Percentiles rank a stretch among this genome's conserved stretches.
Evolutionary conservation across 2,113 vertebrate species (phyloP).

Genomic region (Psittacus erithacus): DNA sequence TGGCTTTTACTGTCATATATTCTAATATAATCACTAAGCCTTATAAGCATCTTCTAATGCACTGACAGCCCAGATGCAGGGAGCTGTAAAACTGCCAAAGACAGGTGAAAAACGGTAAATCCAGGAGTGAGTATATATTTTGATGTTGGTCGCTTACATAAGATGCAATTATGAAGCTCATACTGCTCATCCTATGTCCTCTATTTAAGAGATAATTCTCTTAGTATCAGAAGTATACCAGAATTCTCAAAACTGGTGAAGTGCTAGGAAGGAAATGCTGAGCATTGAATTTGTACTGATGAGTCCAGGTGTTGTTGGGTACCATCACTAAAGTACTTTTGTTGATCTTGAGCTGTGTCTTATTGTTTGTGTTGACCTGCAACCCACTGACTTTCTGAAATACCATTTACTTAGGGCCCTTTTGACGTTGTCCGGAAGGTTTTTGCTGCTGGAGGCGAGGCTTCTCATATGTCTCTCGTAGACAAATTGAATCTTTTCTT

Average conservation of each 20-base stretch:
- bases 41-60: background rate
- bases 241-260: background rate
- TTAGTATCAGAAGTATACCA: background rate
- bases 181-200: background rate
- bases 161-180: background rate
- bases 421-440: slow-evolving; percentile 97
- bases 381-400: background rate
- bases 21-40: background rate
- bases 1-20: background rate
- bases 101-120: background rate
- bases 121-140: background rate
- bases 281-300: background rate
- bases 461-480: slow-evolving; percentile 87
- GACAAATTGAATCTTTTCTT: slow-evolving; percentile 98
- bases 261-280: background rate
- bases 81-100: background rate
- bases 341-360: background rate
- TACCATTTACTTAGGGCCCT: slow-evolving; percentile 79
- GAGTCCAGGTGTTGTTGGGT: background rate
- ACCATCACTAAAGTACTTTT: background rate
- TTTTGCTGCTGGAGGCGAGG: slow-evolving; percentile 85
- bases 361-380: background rate
- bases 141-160: background rate
- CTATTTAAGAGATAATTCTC: background rate
- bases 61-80: background rate